Percentiles rank a stretch among this genome's conserved stretches.
These are phyloP conservation scores for Esperia sulphurella DNA, from an alignment of 2,888 invertebrate genomes.

Conservation along the genomic window DNA sequence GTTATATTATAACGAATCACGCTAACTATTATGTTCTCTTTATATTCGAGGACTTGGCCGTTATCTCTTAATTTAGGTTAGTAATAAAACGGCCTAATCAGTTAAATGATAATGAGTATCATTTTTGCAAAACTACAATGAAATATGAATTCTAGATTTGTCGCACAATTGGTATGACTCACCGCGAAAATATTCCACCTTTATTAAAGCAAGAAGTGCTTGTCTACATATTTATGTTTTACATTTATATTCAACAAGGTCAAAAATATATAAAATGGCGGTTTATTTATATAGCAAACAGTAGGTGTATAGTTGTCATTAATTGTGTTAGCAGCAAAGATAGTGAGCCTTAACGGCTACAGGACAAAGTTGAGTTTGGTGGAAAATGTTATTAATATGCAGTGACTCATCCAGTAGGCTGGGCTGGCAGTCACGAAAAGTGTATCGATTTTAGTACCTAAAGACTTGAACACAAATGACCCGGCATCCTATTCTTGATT, in stretches of 20 bases:
- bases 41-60: conserved; percentile 12
- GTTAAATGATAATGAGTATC: conserved; percentile 9
- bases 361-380: conserved; percentile 39
- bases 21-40: conserved; percentile 6
- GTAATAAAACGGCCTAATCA: conserved; percentile 38
- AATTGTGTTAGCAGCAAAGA: conserved; percentile 25
- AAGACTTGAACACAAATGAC: conserved; percentile 21
- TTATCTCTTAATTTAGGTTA: conserved; percentile 16
- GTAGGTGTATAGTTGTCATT: conserved; percentile 34
- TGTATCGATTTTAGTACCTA: conserved; percentile 50
- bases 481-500: conserved; percentile 1
- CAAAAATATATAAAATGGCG: conserved; percentile 40
- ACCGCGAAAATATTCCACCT: conserved; percentile 31
- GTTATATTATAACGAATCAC: conserved; percentile 18
- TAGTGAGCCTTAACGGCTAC: conserved; percentile 23
- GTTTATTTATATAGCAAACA: conserved; percentile 44
- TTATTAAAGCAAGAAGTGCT: conserved; percentile 32
- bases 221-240: conserved; percentile 23
- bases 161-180: conserved; percentile 16
- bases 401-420: conserved; percentile 50
- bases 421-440: conserved; percentile 51
- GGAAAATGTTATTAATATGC: conserved; percentile 24
- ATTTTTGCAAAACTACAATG: conserved; percentile 9
- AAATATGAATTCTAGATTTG: conserved; percentile 11
- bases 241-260: conserved; percentile 43